Evolutionary conservation across 2,113 vertebrate species (phyloP), one percentile per base, ranked within the genome.

Genomic region (Cynopterus brachyotis): DNA sequence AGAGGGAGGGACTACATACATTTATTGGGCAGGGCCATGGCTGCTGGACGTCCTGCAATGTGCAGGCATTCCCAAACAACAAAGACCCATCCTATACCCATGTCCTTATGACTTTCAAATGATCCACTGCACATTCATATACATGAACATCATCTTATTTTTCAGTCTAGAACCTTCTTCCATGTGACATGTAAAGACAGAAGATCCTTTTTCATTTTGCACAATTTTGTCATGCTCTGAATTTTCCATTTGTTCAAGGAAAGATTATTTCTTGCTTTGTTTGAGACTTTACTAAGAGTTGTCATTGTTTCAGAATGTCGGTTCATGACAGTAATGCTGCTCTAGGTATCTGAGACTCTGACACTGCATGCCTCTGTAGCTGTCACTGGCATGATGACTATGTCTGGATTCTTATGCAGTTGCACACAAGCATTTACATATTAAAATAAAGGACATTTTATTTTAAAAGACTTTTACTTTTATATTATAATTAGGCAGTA

Each of bases 171-270:
- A 89, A 60, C 28, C 40, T 72, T 62, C 47, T 37, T 94, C 80
- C 59, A 42, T 45, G 59, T 75, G 75, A 94, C 53, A 47, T 62
- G 84, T 35, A 64, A 88, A n/a, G 70, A 37, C 32, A 79, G 79
- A 82, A 35, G n/a, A 40, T 60, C 70, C 32, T 37, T 96, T 62
- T 93, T 62, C 47, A 28, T n/a, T 72, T 93, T 75, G 59, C 32
- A 30, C 2, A 1, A 95, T 80, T 91, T 89, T 76, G 93, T 81
- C 70, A 53, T 45, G n/a, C 79, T 86, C 69, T 70, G 32, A 89
- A 76, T 95, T 96, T 91, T 94, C 88, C 59, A 55, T 62, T 70
- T 92, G 84, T 53, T 37, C 22, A 45, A 87, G 79, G 64, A 67
- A 89, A 89, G 76, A 90, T 75, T 75, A 75, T 81, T 35, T 45